phyloP scores from a whole-genome alignment of 23 tunicate genomes.

The Trididemnum clinides region DNA sequence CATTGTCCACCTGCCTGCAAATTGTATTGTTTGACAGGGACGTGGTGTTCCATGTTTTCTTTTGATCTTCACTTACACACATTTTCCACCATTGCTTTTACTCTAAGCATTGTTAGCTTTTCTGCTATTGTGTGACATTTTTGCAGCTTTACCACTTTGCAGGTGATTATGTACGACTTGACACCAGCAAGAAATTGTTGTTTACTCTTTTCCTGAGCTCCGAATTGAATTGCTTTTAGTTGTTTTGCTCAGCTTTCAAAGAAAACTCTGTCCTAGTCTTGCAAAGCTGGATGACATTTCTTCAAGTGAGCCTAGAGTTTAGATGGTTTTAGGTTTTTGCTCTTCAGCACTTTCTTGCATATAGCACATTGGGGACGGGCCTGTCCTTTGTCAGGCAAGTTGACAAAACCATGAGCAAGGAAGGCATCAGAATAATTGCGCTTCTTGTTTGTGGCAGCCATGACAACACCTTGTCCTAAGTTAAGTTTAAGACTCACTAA shows the following conservation, averaged over 20 bases:
- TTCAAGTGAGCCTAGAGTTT: neutral
- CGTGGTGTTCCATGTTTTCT: neutral
- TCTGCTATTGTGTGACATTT: slow-evolving; percentile 1
- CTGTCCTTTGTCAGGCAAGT: no score
- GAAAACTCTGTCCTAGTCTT: neutral
- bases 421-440: no score
- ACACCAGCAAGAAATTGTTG: neutral
- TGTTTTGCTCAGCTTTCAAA: neutral
- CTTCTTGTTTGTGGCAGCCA: no score
- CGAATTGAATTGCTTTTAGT: neutral
- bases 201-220: neutral
- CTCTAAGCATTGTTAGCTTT: neutral
- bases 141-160: no score
- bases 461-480: no score
- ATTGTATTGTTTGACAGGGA: no score
- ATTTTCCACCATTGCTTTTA: neutral
- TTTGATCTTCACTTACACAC: neutral
- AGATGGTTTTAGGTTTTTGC: no score
- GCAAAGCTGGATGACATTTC: neutral
- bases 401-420: no score
- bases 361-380: no score
- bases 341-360: no score
- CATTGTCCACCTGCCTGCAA: no score
- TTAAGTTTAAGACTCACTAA: no score
- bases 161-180: neutral